Conservation (phyloP, 2,797 vertebrate genomes). For the Chaetophractus vellerosus region DNA sequence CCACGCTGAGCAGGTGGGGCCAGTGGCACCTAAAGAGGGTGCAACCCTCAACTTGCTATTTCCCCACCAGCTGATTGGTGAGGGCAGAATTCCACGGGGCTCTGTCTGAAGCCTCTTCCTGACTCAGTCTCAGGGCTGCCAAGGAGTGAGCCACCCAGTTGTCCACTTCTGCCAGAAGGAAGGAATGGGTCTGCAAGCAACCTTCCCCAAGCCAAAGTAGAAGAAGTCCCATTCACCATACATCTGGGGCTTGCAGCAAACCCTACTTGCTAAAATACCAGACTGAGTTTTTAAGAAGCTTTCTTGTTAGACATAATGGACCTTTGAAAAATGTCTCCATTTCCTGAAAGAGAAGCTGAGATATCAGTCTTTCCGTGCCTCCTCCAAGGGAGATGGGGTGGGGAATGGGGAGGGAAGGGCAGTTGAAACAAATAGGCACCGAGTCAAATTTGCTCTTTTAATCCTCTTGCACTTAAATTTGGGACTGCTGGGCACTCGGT, state of each 20-base stretch:
- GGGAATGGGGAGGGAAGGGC: background rate
- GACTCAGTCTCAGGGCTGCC: background rate
- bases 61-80: background rate
- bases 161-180: background rate
- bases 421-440: background rate
- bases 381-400: background rate
- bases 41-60: rapidly evolving
- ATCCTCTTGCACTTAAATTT: background rate
- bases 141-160: background rate
- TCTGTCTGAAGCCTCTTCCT: background rate
- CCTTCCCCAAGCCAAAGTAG: background rate
- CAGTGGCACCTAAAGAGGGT: background rate
- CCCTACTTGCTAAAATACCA: background rate
- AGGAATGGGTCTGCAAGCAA: background rate
- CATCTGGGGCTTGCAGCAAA: background rate
- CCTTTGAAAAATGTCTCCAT: background rate
- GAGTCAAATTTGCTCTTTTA: background rate
- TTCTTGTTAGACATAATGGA: background rate
- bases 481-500: background rate
- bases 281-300: background rate
- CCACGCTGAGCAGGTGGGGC: rapidly evolving
- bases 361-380: too few relatives aligned
- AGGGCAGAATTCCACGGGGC: background rate
- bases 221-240: rapidly evolving
- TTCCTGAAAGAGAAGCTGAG: background rate